phyloP scores from a whole-genome alignment of 2,113 vertebrate species.

The Suncus etruscus region DNA sequence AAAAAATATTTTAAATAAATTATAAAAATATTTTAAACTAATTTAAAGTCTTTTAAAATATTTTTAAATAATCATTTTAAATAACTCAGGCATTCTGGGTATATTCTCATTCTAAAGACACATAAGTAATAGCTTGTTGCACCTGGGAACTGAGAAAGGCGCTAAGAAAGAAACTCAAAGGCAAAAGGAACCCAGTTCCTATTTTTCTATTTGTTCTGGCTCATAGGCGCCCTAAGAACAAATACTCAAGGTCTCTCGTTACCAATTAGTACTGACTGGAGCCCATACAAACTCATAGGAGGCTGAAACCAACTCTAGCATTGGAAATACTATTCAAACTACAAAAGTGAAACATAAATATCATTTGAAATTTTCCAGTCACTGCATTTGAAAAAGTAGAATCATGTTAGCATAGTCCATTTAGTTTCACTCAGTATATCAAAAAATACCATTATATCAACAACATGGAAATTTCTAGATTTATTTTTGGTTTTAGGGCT shows the following conservation, averaged over 20 bases:
- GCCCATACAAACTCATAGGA: not conserved
- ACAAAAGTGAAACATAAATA: not conserved
- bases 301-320: not conserved
- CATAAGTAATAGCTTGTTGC: not conserved
- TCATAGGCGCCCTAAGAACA: not conserved
- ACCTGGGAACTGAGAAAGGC: not conserved
- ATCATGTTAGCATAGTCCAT: not conserved
- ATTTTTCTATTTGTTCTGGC: not conserved
- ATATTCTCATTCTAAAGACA: not conserved
- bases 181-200: not conserved
- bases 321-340: not conserved
- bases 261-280: not conserved
- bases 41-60: too few relatives aligned
- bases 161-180: not conserved
- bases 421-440: slow-evolving; percentile 9
- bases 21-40: too few relatives aligned
- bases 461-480: not conserved
- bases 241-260: not conserved
- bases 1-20: not conserved
- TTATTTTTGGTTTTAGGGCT: not conserved
- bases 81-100: not conserved
- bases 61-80: too few relatives aligned
- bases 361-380: not conserved
- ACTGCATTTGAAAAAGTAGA: not conserved
- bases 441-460: slow-evolving; percentile 8